These are phyloP conservation scores for Chrysemys picta DNA, from an alignment of 2,113 vertebrate genomes.

Conservation along the genomic window DNA sequence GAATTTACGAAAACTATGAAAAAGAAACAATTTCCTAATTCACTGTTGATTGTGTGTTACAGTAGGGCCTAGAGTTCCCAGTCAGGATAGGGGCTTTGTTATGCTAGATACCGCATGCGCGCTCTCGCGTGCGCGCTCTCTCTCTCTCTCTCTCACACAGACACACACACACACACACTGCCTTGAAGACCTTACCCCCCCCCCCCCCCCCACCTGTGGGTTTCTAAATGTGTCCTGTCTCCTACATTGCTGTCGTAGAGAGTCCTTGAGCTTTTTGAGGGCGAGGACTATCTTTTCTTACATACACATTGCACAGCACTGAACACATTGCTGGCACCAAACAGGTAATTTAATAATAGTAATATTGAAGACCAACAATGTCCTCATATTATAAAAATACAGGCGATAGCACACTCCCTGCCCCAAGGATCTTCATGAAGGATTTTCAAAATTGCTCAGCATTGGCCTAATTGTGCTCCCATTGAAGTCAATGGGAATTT, in stretches of 20 bases:
- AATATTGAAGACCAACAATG: neutral
- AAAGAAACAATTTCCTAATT: neutral
- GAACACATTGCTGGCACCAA: neutral
- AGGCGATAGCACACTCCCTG: neutral
- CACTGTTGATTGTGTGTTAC: neutral
- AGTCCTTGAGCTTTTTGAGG: neutral
- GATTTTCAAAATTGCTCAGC: neutral
- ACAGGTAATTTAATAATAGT: neutral
- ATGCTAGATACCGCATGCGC: neutral
- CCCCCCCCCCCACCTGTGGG: no score
- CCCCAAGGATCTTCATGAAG: neutral
- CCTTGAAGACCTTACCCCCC: no score
- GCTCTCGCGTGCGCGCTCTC: no score
- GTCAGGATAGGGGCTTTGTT: neutral
- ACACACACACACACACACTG: no score
- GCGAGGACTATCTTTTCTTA: neutral
- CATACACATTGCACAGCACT: conserved; percentile 3
- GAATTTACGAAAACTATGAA: neutral
- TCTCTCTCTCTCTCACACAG: no score
- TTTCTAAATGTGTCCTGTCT: no score
- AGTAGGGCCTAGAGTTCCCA: neutral
- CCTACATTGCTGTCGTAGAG: neutral
- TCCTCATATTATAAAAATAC: neutral
- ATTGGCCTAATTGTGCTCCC: neutral
- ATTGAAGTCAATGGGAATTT: neutral